Evolutionary conservation across 2,797 vertebrate genomes (phyloP), one percentile per base, ranked within the genome.

Genomic region (Chlorospingus semifuscus): DNA sequence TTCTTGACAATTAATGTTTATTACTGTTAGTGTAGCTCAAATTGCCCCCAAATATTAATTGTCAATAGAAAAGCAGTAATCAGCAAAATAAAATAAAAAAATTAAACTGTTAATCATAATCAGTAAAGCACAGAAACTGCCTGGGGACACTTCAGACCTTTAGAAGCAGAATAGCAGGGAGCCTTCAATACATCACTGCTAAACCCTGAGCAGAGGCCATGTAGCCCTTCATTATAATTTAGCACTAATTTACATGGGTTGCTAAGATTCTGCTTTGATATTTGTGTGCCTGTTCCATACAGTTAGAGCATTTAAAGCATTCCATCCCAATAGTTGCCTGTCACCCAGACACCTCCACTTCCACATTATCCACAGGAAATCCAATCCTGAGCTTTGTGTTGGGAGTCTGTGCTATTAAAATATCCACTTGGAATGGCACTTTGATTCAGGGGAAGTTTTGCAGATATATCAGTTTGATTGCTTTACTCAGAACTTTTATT

Each of bases 401-500:
- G 2, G 2, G 47, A 32, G 37, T 53, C 23, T 46, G 47, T 30
- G 47, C 55, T 63, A 24, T 46, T 82, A 36, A 77, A 84, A 46
- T 26, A 15, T 6, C 11, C 19, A 7, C 32, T 47, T 68, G 44
- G 21, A 66, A 42, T 19, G 36, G 23, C 5, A 17, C 76, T 69
- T 83, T n/a, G 18, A 56, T 60, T 84, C n/a, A 39, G 49, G 52
- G 32, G 42, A 55, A 21, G 20, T 32, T 71, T 50, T 89, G 20
- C 34, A 85, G 59, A 11, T 55, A 0, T 4, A 41, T 61, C 75
- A 29, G 34, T 49, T 81, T 66, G 71, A 94, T 80, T 96, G 65
- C 49, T 89, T 89, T 69, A 44, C 56, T 84, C 24, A n/a, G 59
- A 81, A 61, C 56, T 89, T 81, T 34, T 39, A 66, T 71, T 95